Conservation (phyloP, 2,797 vertebrate genomes). For the Danio kyathit region DNA sequence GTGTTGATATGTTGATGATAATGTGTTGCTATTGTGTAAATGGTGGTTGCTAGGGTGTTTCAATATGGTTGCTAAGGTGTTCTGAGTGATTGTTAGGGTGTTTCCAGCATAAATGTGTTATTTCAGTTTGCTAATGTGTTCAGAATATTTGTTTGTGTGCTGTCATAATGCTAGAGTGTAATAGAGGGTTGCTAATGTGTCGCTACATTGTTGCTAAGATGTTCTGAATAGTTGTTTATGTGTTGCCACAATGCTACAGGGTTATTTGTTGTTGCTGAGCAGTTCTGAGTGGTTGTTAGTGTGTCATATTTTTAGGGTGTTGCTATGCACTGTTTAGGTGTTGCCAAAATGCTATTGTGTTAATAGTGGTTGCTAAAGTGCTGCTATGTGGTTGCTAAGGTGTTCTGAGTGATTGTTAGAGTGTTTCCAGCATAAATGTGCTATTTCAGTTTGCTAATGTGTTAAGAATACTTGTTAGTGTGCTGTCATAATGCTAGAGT, state of each 20-base stretch:
- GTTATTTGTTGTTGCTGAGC: background rate
- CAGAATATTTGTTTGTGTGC: too few species aligned
- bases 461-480: background rate
- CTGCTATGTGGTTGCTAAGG: background rate
- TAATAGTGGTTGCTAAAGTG: background rate
- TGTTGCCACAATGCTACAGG: background rate
- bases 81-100: background rate
- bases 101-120: background rate
- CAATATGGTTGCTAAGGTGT: background rate
- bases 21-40: background rate
- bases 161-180: too few species aligned
- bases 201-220: background rate
- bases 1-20: background rate
- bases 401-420: background rate
- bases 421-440: background rate
- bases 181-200: too few species aligned
- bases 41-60: background rate
- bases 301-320: background rate
- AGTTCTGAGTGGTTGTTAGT: background rate
- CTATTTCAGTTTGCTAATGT: background rate
- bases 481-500: background rate
- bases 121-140: too few species aligned
- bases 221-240: background rate
- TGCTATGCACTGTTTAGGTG: background rate
- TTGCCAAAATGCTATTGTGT: background rate